A percentile compares a stretch with the other conserved stretches of the same genome.
Conservation (phyloP, 2,888 invertebrate species). For the Flexamia atlantica region DNA sequence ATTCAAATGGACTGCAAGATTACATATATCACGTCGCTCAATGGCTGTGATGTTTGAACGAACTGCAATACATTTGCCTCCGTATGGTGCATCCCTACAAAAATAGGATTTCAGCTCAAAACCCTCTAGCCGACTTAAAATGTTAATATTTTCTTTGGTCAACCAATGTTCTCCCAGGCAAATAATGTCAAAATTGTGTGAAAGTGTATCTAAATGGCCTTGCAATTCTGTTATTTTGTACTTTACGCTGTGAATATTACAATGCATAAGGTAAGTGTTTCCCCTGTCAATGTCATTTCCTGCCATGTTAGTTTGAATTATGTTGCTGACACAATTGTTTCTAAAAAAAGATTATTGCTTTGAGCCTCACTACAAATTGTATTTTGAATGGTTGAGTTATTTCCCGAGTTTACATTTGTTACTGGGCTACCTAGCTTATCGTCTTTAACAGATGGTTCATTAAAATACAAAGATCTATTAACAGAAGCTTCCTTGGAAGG, state of each 20-base stretch:
- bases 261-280: not conserved
- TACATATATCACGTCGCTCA: not conserved
- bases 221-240: conserved; percentile 13
- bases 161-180: not conserved
- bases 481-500: too few relatives aligned
- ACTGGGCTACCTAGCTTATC: too few relatives aligned
- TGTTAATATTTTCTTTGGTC: not conserved
- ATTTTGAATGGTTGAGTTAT: too few relatives aligned
- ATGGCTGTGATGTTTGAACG: not conserved
- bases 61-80: not conserved
- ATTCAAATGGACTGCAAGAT: not conserved
- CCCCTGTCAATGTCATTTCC: too few relatives aligned
- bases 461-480: too few relatives aligned
- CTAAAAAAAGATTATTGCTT: too few relatives aligned
- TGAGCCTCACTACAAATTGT: too few relatives aligned
- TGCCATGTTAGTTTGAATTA: too few relatives aligned
- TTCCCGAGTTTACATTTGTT: too few relatives aligned
- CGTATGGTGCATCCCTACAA: not conserved
- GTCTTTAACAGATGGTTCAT: too few relatives aligned
- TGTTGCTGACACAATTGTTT: too few relatives aligned
- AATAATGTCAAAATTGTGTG: not conserved
- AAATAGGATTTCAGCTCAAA: not conserved
- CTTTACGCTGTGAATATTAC: conserved; percentile 4
- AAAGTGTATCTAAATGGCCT: not conserved
- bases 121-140: not conserved